Percentiles rank a stretch among this genome's conserved stretches.
Conservation (phyloP, 1,140 invertebrate species). For the Chlorops oryzae region DNA sequence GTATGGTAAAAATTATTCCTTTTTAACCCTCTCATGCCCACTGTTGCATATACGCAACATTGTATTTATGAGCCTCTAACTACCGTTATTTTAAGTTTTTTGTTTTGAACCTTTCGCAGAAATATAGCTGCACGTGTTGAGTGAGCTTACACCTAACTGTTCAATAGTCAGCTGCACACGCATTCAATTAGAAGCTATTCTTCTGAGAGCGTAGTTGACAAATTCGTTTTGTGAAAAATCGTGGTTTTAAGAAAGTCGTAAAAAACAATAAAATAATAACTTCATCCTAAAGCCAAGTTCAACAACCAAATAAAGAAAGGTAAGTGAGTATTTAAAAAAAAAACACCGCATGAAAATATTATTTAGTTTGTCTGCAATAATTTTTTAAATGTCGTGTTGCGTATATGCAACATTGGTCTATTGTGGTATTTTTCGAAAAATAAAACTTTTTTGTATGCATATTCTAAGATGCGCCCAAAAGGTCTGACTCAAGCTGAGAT, state of each 20-base stretch:
- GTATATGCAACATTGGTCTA: conserved; percentile 12
- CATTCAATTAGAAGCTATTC: conserved; percentile 12
- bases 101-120: conserved; percentile 19
- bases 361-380: conserved; percentile 11
- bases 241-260: conserved; percentile 13
- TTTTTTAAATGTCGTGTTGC: conserved; percentile 10
- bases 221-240: conserved; percentile 13
- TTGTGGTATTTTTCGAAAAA: conserved; percentile 8
- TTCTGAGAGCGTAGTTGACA: conserved; percentile 15
- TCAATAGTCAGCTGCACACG: conserved; percentile 1
- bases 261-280: conserved; percentile 15
- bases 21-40: background rate
- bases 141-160: too few species aligned
- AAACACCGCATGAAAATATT: conserved; percentile 12
- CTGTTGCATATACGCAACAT: conserved; percentile 4
- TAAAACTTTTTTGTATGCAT: conserved; percentile 6
- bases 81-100: conserved; percentile 29
- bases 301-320: conserved; percentile 9
- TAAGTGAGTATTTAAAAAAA: conserved; percentile 4
- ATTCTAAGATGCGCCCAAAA: conserved; percentile 11
- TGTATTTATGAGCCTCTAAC: conserved; percentile 22
- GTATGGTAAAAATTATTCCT: background rate
- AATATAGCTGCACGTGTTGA: conserved; percentile 9
- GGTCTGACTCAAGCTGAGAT: conserved; percentile 14
- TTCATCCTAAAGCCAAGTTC: conserved; percentile 11